Conservation (phyloP, 2,888 invertebrate species). For the Spodoptera picta region DNA sequence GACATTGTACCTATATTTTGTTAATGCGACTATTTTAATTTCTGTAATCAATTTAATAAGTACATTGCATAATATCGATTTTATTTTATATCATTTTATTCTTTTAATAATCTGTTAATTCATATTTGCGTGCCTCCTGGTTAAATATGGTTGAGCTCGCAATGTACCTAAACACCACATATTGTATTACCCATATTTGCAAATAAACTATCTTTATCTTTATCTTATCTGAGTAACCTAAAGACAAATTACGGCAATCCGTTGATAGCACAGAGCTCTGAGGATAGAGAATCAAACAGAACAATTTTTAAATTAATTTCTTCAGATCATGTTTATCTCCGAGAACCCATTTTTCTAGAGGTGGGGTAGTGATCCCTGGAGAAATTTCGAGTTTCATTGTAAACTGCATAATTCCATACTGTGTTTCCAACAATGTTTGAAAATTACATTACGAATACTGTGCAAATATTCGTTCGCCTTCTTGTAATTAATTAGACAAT, state of each 20-base stretch:
- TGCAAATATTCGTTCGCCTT: constrained; percentile 15
- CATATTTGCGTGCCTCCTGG: too few relatives aligned
- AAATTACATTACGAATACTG: constrained; percentile 40
- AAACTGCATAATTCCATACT: constrained; percentile 53
- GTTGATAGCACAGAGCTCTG: constrained; percentile 21
- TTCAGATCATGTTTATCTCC: constrained; percentile 51
- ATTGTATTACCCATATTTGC: too few relatives aligned
- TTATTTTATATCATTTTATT: too few relatives aligned
- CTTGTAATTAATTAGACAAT: constrained; percentile 5
- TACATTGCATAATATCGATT: too few relatives aligned
- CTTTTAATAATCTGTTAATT: too few relatives aligned
- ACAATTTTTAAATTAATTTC: constrained; percentile 53
- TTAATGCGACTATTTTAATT: too few relatives aligned
- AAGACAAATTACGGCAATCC: constrained; percentile 36
- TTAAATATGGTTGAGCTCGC: too few relatives aligned
- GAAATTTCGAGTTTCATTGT: constrained; percentile 54
- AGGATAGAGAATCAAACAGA: constrained; percentile 31
- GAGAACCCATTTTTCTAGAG: constrained; percentile 54
- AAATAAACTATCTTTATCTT: too few relatives aligned
- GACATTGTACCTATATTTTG: too few relatives aligned
- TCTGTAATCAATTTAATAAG: too few relatives aligned
- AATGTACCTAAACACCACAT: too few relatives aligned
- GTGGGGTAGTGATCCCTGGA: constrained; percentile 46
- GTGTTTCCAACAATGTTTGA: constrained; percentile 31
- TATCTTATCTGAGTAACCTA: constrained; percentile 22